phyloP scores from a whole-genome alignment of 2,797 vertebrate genomes.

The Thripadectes ignobilis region DNA sequence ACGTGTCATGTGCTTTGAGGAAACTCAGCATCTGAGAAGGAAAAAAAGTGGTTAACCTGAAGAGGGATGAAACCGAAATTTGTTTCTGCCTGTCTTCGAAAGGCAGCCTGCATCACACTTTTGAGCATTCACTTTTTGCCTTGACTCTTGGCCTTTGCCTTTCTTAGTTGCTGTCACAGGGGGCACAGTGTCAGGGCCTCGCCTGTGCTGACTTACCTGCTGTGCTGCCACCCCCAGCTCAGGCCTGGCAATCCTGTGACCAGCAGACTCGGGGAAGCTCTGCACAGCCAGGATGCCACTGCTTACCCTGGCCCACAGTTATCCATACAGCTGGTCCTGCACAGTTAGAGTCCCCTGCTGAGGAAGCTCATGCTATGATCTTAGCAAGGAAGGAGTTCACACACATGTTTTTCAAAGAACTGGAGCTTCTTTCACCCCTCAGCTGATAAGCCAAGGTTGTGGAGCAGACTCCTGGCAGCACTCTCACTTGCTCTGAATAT shows the following conservation, averaged over 20 bases:
- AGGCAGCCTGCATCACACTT: not conserved
- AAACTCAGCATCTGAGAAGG: not conserved
- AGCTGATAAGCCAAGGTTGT: not conserved
- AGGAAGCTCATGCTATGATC: not conserved
- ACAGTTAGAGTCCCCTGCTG: not conserved
- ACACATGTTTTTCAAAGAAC: not conserved
- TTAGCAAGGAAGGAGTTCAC: not conserved
- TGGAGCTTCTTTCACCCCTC: not conserved
- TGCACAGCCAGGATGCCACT: not conserved
- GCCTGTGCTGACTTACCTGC: not conserved
- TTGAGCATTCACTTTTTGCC: not conserved
- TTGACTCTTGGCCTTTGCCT: not conserved
- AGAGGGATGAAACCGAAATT: not conserved
- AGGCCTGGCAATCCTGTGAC: accelerated
- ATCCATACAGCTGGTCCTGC: not conserved
- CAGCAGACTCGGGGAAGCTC: not conserved
- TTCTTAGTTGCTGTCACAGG: not conserved
- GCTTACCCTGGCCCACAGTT: not conserved
- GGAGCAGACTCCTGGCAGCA: not conserved
- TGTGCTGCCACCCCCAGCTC: not conserved
- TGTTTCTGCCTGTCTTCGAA: not conserved
- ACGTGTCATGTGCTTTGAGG: not conserved
- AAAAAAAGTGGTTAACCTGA: not conserved
- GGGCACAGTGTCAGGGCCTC: not conserved
- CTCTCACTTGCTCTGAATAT: not conserved